Evolutionary conservation across 1,140 invertebrate species (phyloP).

Genomic region (Bathynomus jamesi): DNA sequence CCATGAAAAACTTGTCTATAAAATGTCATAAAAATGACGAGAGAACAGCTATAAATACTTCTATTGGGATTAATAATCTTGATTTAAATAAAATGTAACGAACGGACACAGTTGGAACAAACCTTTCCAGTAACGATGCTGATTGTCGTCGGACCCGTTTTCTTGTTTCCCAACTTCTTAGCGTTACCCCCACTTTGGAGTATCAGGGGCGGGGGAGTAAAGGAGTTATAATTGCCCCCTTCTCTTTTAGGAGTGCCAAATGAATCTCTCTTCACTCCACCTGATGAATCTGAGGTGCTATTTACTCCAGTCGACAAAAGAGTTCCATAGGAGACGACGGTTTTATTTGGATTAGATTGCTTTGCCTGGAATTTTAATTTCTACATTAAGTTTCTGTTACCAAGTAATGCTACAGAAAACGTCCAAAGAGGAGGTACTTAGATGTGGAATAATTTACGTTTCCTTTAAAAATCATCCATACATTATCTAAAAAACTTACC

Average conservation of each 20-base stretch:
- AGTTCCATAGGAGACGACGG: not conserved
- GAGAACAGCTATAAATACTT: too few species aligned
- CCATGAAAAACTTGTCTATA: too few species aligned
- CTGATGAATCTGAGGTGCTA: not conserved
- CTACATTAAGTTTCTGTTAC: not conserved
- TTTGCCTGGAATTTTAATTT: not conserved
- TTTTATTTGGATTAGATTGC: not conserved
- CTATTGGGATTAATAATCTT: too few species aligned
- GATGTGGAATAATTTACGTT: not conserved
- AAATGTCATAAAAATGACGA: too few species aligned
- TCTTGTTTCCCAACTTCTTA: not conserved
- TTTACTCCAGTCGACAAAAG: not conserved
- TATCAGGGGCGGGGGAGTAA: not conserved
- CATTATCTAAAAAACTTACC: too few species aligned
- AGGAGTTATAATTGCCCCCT: not conserved
- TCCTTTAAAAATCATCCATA: not conserved
- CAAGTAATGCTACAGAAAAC: not conserved
- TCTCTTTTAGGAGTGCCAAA: not conserved
- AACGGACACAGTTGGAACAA: too few species aligned
- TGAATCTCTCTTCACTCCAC: not conserved
- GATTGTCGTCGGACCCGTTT: not conserved
- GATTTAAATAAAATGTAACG: too few species aligned
- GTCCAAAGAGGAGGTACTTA: not conserved
- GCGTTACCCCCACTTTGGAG: not conserved
- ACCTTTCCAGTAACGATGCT: not conserved